Evolutionary conservation across 64 coral and sea anemone species (phyloP).

Genomic region (Porites lutea): DNA sequence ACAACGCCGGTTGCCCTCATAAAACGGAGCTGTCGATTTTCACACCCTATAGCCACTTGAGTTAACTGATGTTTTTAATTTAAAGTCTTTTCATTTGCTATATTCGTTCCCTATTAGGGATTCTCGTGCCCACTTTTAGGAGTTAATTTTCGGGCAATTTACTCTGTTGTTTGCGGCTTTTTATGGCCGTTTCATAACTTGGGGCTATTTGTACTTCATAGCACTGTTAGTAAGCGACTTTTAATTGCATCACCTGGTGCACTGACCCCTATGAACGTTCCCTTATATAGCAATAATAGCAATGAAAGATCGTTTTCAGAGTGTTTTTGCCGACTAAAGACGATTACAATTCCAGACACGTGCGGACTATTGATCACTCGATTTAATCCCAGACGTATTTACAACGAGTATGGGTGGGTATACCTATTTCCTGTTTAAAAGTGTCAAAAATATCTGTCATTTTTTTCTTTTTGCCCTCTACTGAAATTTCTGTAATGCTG

Average conservation of each 20-base stretch:
- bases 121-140: not conserved
- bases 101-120: not conserved
- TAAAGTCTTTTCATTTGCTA: not conserved
- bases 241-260: conserved; percentile 7
- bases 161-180: conserved; percentile 27
- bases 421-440: too few species aligned
- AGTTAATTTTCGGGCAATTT: conserved; percentile 28
- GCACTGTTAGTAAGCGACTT: conserved; percentile 2
- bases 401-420: too few species aligned
- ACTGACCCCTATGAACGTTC: not conserved
- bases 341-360: conserved; percentile 21
- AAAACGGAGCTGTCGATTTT: too few species aligned
- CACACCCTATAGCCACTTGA: not conserved
- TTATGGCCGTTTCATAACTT: conserved; percentile 6
- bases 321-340: not conserved
- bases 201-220: conserved; percentile 42
- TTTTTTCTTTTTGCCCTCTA: not conserved
- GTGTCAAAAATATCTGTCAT: not conserved
- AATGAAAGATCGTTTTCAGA: not conserved
- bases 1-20: too few species aligned
- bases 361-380: not conserved
- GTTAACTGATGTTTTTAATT: not conserved
- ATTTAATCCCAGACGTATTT: not conserved
- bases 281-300: too few species aligned
- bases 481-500: not conserved